Conservation (phyloP, 2,797 vertebrate genomes). For the Luscinia luscinia region DNA sequence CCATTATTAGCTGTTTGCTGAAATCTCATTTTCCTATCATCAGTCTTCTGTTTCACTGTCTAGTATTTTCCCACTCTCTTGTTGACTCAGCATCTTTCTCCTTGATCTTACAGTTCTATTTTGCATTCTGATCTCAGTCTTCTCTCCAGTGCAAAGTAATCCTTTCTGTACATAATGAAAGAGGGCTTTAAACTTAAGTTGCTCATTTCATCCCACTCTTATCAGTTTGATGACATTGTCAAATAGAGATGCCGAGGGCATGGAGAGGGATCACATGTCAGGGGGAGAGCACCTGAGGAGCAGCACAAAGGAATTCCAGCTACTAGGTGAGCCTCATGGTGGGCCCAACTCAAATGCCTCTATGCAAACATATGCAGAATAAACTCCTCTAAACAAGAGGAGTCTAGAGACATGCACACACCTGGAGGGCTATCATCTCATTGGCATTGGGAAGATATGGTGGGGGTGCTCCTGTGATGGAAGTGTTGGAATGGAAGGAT, state of each 20-base stretch:
- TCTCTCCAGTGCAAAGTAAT: not conserved
- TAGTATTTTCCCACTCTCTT: not conserved
- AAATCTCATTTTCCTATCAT: not conserved
- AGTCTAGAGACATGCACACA: not conserved
- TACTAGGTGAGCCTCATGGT: not conserved
- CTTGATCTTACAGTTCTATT: not conserved
- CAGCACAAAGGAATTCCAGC: not conserved
- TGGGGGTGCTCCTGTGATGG: not conserved
- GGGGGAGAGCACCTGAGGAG: not conserved
- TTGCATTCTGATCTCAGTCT: constrained; percentile 8
- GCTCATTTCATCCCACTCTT: not conserved
- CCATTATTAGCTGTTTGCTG: not conserved
- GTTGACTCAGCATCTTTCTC: not conserved
- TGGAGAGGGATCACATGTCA: not conserved
- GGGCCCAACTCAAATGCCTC: not conserved
- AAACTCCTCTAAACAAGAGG: not conserved
- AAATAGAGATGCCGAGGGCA: not conserved
- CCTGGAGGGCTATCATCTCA: not conserved
- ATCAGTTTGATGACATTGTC: not conserved
- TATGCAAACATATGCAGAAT: not conserved
- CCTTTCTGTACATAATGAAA: not conserved
- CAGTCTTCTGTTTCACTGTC: not conserved
- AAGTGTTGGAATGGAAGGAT: not conserved
- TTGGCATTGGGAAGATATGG: not conserved
- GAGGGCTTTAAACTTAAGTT: not conserved